Evolutionary conservation across 1,140 invertebrate genomes (phyloP), one percentile per base, ranked within the genome.

Genomic region (Bombus cullumanus): DNA sequence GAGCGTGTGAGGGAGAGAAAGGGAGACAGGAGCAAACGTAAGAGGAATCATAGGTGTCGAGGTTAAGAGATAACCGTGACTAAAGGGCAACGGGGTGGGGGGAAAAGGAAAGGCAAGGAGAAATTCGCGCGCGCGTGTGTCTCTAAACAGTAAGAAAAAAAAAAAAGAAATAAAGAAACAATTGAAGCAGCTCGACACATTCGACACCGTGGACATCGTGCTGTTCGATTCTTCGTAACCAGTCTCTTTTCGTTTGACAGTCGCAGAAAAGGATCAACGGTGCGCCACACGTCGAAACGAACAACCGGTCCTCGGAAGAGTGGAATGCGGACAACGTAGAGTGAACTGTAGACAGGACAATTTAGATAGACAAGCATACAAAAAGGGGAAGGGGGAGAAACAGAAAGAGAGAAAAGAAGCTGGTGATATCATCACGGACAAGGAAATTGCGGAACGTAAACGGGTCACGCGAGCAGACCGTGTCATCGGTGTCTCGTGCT

Each of bases 1-100:
- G 34, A 77, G 78, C n/a, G 80, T 37, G 59, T 41, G 47, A 41
- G 57, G 68, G 75, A 43, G 34, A 57, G 41, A 25, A 68, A 34
- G 43, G 25, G 81, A 28, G 31, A 31, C 28, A 75, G 66, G 39
- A 37, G 28, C 28, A 28, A 74, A 15, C 15, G 34, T 39, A 77
- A 81, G 18, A 53, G 59, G n/a, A 86, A 86, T 68, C 77, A 79
- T 86, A 87, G 87, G 87, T 80, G 79, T 69, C 83, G 87, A 74
- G 81, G 73, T 80, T 80, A 53, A 47, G 80, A 83, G 83, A 43
- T 69, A 76, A 74, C 59, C 82, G 59, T 47, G 64, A 41, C 28
- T 15, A 74, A 34, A 74, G 57, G 22, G 37, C 12, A 43, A 57
- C 31, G 47, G 75, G 78, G 31, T 43, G 43, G 78, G 22, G 18